Conservation (phyloP, 2,113 vertebrate species). For the Petroica traversi region DNA sequence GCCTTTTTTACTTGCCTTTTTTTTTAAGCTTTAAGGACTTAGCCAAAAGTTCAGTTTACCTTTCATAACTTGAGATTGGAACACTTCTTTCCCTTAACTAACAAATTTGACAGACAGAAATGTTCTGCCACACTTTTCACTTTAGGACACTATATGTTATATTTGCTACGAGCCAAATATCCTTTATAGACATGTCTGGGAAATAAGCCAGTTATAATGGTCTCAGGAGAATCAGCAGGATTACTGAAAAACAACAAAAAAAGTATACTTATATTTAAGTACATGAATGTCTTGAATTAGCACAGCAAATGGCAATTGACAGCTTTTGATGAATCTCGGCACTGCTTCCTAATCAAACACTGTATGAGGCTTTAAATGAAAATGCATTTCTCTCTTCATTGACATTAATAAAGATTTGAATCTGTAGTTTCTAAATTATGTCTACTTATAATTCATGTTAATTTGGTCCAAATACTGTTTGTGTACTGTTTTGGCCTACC, state of each 20-base stretch:
- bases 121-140: not conserved
- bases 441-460: not conserved
- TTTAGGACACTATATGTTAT: not conserved
- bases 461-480: not conserved
- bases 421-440: not conserved
- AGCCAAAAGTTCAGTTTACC: not conserved
- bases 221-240: slow-evolving; percentile 26
- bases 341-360: not conserved
- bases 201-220: slow-evolving; percentile 22
- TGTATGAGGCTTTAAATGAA: not conserved
- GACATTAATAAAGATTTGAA: slow-evolving; percentile 10
- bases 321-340: slow-evolving; percentile 39
- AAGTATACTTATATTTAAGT: not conserved
- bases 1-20: not conserved
- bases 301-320: slow-evolving; percentile 42
- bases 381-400: slow-evolving; percentile 8
- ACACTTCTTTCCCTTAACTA: not conserved
- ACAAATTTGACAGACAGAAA: not conserved
- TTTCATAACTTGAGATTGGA: not conserved
- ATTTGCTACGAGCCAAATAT: not conserved
- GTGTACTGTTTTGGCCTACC: not conserved
- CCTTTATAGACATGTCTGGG: slow-evolving; percentile 23
- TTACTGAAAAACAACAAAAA: slow-evolving; percentile 2
- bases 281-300: not conserved
- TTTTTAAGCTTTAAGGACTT: not conserved